Percentiles rank a stretch among this genome's conserved stretches.
phyloP scores from a whole-genome alignment of 2,797 vertebrate genomes.

The Bradypodion ventrale region DNA sequence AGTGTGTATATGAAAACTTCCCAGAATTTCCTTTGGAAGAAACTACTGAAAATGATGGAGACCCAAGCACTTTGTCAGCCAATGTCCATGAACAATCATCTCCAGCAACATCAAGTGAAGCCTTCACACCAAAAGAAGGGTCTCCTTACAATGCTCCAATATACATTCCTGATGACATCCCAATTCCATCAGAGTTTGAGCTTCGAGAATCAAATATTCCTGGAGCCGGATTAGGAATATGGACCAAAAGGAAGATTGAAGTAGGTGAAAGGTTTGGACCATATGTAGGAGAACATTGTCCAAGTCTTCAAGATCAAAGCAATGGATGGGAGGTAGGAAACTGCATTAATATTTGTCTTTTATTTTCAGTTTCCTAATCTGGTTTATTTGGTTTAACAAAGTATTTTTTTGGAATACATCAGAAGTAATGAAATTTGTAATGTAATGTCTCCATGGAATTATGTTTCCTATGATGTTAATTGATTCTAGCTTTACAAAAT shows the following conservation, averaged over 20 bases:
- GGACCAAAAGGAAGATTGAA: conserved; percentile 89
- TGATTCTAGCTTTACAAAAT: background rate
- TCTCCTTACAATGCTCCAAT: conserved; percentile 83
- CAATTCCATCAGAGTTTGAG: conserved; percentile 89
- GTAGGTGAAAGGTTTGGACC: conserved; percentile 91
- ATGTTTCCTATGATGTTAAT: conserved; percentile 9
- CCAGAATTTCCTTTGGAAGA: conserved; percentile 83
- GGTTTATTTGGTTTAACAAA: conserved; percentile 5
- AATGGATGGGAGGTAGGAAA: conserved; percentile 94
- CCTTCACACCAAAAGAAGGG: conserved; percentile 81
- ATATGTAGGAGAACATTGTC: conserved; percentile 84
- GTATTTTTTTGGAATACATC: conserved; percentile 14
- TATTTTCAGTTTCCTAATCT: conserved; percentile 10
- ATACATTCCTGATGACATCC: conserved; percentile 84
- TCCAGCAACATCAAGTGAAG: conserved; percentile 84
- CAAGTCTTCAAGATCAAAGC: conserved; percentile 80
- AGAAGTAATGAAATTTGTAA: background rate
- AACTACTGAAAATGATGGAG: conserved; percentile 78
- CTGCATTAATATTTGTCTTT: conserved; percentile 14
- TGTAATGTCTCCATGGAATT: background rate
- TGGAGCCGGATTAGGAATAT: conserved; percentile 87
- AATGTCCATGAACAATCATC: conserved; percentile 81
- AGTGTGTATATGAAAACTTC: conserved; percentile 83
- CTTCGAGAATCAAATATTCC: conserved; percentile 86
- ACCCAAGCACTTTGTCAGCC: conserved; percentile 67